phyloP scores from a whole-genome alignment of 2,888 invertebrate species.

The Ophion ellenae region DNA sequence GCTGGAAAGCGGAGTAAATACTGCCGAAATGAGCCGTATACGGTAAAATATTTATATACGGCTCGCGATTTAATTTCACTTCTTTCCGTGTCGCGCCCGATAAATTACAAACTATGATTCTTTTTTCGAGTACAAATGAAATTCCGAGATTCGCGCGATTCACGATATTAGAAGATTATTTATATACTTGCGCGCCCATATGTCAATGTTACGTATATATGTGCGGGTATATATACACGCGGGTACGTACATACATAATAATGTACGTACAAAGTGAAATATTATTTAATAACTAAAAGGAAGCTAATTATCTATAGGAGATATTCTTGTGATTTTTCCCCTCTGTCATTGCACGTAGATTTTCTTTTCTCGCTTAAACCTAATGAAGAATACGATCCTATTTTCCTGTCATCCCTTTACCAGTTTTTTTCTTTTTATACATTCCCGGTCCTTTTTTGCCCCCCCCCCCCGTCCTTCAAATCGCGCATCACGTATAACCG shows the following conservation, averaged over 20 bases:
- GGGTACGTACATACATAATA: slow-evolving; percentile 39
- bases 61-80: slow-evolving; percentile 32
- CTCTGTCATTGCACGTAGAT: slow-evolving; percentile 46
- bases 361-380: slow-evolving; percentile 59
- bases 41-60: slow-evolving; percentile 38
- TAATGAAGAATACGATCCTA: slow-evolving; percentile 71
- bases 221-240: slow-evolving; percentile 59
- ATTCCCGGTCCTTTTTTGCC: slow-evolving; percentile 34
- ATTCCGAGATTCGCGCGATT: slow-evolving; percentile 51
- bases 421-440: slow-evolving; percentile 18
- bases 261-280: slow-evolving; percentile 66
- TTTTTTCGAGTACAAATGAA: slow-evolving; percentile 50
- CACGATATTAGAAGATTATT: slow-evolving; percentile 40
- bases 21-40: slow-evolving; percentile 19
- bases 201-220: slow-evolving; percentile 63
- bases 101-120: slow-evolving; percentile 49
- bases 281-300: slow-evolving; percentile 69
- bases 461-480: slow-evolving; percentile 55
- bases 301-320: slow-evolving; percentile 65
- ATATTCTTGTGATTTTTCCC: slow-evolving; percentile 49
- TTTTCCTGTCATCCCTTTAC: slow-evolving; percentile 16
- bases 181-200: slow-evolving; percentile 39
- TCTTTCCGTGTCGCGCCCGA: slow-evolving; percentile 16
- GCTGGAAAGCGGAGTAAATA: slow-evolving; percentile 12
- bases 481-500: slow-evolving; percentile 72